A percentile compares a stretch with the other conserved stretches of the same genome.
Evolutionary conservation across 2,113 vertebrate species (phyloP).

Genomic region (Limanda limanda): DNA sequence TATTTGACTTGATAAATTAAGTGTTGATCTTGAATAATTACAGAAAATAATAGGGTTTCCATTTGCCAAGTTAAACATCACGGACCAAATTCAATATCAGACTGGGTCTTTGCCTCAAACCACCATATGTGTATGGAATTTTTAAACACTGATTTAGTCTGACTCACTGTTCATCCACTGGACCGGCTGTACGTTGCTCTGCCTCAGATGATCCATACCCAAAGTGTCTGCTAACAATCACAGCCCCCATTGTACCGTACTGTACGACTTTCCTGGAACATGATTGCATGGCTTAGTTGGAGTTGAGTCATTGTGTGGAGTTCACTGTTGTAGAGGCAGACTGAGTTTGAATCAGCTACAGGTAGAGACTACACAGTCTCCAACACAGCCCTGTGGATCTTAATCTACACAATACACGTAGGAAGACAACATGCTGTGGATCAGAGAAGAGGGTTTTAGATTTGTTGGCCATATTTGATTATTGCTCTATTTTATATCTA

Average conservation of each 20-base stretch:
- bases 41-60: not conserved
- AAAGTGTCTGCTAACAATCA: not conserved
- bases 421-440: no score
- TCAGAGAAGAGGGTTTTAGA: no score
- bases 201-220: slow-evolving; percentile 4
- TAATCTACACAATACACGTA: slow-evolving; percentile 9
- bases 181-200: slow-evolving; percentile 3
- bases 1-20: not conserved
- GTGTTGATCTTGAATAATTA: slow-evolving; percentile 9
- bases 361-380: slow-evolving; percentile 2
- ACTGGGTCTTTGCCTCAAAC: slow-evolving; percentile 8
- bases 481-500: no score
- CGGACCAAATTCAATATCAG: not conserved
- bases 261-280: slow-evolving; percentile 42
- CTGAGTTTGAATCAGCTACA: slow-evolving; percentile 11
- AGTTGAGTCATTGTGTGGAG: slow-evolving; percentile 42
- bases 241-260: not conserved
- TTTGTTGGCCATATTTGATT: no score
- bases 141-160: slow-evolving; percentile 1
- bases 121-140: not conserved
- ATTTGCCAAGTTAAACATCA: not conserved
- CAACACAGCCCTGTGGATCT: not conserved
- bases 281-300: slow-evolving; percentile 25
- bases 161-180: not conserved
- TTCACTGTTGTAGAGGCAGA: not conserved